Evolutionary conservation across 92 coral and sea anemone species (phyloP), one percentile per base, ranked within the genome.

Genomic region (Siderastrea siderea): DNA sequence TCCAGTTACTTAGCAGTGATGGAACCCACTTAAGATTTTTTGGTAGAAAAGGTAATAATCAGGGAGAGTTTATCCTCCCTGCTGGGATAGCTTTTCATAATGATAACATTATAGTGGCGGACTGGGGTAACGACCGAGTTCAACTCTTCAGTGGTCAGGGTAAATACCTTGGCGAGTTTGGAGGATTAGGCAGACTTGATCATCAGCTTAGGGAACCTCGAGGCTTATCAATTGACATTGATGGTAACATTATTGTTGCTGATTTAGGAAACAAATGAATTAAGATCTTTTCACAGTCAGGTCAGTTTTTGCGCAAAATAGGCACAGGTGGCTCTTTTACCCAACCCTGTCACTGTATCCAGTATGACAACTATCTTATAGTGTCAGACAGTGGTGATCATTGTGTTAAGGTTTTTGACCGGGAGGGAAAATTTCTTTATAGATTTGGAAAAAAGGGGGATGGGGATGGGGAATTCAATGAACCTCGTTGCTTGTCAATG

Each of bases 201-300:
- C 75, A 54, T 16, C 63, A 51, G 61, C 50, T 54, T 6, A 50
- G 2, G 13, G 1, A n/a, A 2, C 75, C 76, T 5, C 4, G 0
- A 13, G 85, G 76, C 13, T 38, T 81, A 49, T 81, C 85, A 13
- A n/a, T 54, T 13, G 17, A 55, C 55, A 1, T 7, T 16, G 67
- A 81, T 4, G 85, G 85, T 3, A 70, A 81, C 50, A 15, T 81
- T 68, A 81, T 81, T 43, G 85, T 81, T 46, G 52, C 66, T n/a
- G 85, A 81, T 60, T 0, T 3, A n/a, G 0, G 3, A 50, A 68
- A 81, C 63, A 81, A 81, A 15, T 43, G 4, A 48, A 55, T 81
- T 13, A 67, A 67, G 77, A 53, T 81, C 14, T 81, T 81, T 70
- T 67, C 77, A 15, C 54, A 9, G 0, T 1, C 8, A 1, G 74